Percentiles rank a stretch among this genome's conserved stretches.
These are phyloP conservation scores for Callipepla californica DNA, from an alignment of 2,113 vertebrate species.

Conservation along the genomic window DNA sequence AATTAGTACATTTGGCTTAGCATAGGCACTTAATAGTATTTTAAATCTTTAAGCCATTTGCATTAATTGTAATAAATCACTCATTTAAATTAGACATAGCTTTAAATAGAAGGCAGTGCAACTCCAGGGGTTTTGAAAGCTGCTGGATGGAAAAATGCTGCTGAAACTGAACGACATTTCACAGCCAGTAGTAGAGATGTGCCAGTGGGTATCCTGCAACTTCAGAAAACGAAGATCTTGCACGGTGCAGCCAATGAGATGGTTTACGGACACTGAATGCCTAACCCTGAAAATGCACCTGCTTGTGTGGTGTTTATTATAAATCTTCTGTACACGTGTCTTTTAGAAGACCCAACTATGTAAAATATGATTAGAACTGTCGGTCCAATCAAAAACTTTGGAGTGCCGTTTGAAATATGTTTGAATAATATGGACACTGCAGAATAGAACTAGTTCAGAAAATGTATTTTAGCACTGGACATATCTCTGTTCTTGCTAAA, in stretches of 20 bases:
- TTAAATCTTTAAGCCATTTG: conserved; percentile 33
- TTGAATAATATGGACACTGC: neutral
- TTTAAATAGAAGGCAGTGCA: neutral
- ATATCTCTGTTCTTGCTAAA: neutral
- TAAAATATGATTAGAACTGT: neutral
- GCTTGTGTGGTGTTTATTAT: neutral
- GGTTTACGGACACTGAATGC: neutral
- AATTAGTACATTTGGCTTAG: conserved; percentile 41
- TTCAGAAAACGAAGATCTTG: neutral
- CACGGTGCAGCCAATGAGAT: neutral
- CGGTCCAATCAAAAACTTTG: neutral
- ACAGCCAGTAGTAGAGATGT: neutral
- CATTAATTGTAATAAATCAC: conserved; percentile 25
- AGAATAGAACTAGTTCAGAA: neutral
- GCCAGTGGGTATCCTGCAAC: neutral
- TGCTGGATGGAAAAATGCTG: conserved; percentile 5
- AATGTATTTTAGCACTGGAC: neutral
- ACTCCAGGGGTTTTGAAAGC: neutral
- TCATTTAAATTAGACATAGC: conserved; percentile 13
- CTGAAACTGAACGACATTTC: neutral
- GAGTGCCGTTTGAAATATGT: neutral
- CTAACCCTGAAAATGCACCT: neutral
- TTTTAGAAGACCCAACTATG: neutral
- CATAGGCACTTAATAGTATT: conserved; percentile 14
- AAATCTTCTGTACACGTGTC: neutral